These are phyloP conservation scores for zebrafish (Danio rerio) DNA, from an alignment of 2,113 vertebrate genomes.

Conservation along the genomic window DNA sequence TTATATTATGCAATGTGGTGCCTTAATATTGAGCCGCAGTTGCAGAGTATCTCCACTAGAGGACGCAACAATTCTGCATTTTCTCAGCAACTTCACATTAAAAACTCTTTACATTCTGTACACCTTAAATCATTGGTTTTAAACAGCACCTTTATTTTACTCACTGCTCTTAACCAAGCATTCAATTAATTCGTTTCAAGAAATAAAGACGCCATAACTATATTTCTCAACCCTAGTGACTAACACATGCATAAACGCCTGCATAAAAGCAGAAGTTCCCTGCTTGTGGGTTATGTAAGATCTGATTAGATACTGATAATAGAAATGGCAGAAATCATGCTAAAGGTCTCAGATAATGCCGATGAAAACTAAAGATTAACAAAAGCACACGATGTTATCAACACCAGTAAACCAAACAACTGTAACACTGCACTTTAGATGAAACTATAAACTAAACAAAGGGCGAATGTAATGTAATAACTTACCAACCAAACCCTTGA, in stretches of 20 bases:
- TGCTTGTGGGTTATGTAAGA: background rate
- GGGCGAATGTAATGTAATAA: slow-evolving; percentile 42
- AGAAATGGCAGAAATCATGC: background rate
- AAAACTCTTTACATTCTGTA: too few species aligned
- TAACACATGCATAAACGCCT: background rate
- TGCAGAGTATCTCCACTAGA: slow-evolving; percentile 56
- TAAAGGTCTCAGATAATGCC: background rate
- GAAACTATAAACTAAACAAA: background rate
- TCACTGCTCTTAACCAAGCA: too few species aligned
- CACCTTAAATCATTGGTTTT: background rate
- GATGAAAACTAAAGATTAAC: background rate
- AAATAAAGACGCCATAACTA: too few species aligned
- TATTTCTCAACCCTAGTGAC: background rate
- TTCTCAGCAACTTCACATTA: too few species aligned
- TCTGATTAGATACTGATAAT: background rate
- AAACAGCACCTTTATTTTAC: background rate
- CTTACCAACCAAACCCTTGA: slow-evolving; percentile 97
- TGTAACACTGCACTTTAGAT: background rate
- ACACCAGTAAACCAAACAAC: background rate
- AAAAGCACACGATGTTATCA: background rate
- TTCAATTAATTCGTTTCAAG: too few species aligned
- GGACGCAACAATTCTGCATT: slow-evolving; percentile 38
- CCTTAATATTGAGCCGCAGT: slow-evolving; percentile 2
- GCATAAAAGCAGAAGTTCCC: background rate
- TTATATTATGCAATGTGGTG: too few species aligned